Percentiles rank a stretch among this genome's conserved stretches.
Conservation (phyloP, 2,797 vertebrate genomes). For the Pipistrellus pipistrellus region DNA sequence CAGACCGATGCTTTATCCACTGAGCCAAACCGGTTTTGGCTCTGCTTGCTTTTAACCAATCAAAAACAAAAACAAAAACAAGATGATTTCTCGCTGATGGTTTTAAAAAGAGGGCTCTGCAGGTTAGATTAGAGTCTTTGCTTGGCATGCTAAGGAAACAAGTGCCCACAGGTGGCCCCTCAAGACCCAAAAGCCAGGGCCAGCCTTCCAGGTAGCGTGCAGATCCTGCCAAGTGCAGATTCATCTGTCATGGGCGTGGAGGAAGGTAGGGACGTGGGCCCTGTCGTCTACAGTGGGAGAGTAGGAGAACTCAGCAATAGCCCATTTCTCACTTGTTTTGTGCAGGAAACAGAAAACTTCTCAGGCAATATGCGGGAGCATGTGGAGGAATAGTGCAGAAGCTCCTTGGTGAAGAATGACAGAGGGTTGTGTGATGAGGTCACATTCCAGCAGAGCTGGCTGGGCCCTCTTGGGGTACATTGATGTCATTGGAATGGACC, state of each 20-base stretch:
- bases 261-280: rapidly evolving
- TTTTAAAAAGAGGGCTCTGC: not conserved
- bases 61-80: not conserved
- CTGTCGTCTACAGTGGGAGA: not conserved
- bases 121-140: slow-evolving; percentile 33
- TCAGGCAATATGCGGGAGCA: not conserved
- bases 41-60: too few species aligned
- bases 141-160: not conserved
- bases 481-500: not conserved
- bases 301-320: not conserved
- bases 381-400: not conserved
- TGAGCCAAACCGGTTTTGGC: too few species aligned
- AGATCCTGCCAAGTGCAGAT: not conserved
- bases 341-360: slow-evolving; percentile 20
- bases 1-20: too few species aligned
- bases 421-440: not conserved
- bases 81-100: slow-evolving; percentile 4
- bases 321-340: slow-evolving; percentile 13
- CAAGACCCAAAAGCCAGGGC: not conserved
- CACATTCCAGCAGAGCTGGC: not conserved
- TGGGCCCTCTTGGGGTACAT: not conserved
- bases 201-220: not conserved
- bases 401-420: not conserved
- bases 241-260: not conserved
- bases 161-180: not conserved